Conservation (phyloP, 2,888 invertebrate genomes). For the Coremacera marginata region DNA sequence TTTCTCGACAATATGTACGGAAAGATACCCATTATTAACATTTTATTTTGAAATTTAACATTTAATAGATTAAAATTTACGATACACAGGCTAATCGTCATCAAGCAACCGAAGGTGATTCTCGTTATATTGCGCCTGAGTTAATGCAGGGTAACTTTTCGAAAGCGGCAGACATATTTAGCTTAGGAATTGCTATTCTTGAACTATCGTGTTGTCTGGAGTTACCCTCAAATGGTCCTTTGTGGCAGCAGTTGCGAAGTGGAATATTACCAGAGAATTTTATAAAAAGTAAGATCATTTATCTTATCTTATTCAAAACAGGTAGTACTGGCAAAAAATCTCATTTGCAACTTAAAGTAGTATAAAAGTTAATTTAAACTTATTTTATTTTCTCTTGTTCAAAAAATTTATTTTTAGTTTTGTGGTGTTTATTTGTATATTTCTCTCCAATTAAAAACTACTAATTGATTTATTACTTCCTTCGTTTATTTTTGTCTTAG, state of each 20-base stretch:
- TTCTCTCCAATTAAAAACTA: too few species aligned
- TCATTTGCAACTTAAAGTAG: too few species aligned
- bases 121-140: slow-evolving; percentile 82
- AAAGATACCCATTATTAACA: too few species aligned
- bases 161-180: slow-evolving; percentile 81
- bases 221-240: slow-evolving; percentile 76
- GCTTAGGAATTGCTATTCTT: slow-evolving; percentile 79
- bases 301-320: too few species aligned
- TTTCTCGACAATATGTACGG: too few species aligned
- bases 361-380: too few species aligned
- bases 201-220: slow-evolving; percentile 80
- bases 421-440: too few species aligned
- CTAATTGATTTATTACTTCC: too few species aligned
- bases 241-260: slow-evolving; percentile 77
- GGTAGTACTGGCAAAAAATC: too few species aligned
- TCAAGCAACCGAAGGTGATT: slow-evolving; percentile 79
- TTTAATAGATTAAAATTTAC: background rate
- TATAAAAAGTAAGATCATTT: slow-evolving; percentile 66
- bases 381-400: too few species aligned
- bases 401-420: too few species aligned
- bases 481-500: slow-evolving; percentile 53
- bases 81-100: slow-evolving; percentile 69
- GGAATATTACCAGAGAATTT: slow-evolving; percentile 72
- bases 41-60: background rate
- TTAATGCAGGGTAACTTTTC: slow-evolving; percentile 76